phyloP scores from a whole-genome alignment of 2,797 vertebrate genomes.

The Serranus cabrilla region DNA sequence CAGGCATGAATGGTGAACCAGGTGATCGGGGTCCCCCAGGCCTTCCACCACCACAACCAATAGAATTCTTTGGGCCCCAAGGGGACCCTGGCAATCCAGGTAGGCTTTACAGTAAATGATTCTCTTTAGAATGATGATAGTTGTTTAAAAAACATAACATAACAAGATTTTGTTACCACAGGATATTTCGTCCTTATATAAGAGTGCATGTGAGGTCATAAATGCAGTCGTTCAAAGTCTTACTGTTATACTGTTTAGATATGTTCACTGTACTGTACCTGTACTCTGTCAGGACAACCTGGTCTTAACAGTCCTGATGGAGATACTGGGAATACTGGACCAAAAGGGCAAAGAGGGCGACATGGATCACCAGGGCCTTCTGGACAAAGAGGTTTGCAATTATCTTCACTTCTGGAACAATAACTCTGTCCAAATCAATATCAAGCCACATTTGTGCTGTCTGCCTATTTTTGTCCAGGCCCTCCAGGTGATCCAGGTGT shows the following conservation, averaged over 20 bases:
- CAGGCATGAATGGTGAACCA: constrained; percentile 55
- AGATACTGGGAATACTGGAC: constrained; percentile 68
- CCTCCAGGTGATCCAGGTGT: constrained; percentile 63
- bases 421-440: not conserved
- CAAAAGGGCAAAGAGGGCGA: constrained; percentile 63
- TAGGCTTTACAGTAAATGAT: constrained; percentile 16
- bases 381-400: constrained; percentile 70
- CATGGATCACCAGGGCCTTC: constrained; percentile 52
- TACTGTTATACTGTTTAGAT: not conserved
- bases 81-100: constrained; percentile 61
- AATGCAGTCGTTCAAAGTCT: not conserved
- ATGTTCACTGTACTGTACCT: not conserved
- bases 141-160: not conserved
- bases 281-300: constrained; percentile 50
- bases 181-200: not conserved
- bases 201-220: not conserved
- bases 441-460: not conserved
- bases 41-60: rapidly evolving
- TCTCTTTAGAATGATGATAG: not conserved
- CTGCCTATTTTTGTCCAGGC: constrained; percentile 55
- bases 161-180: not conserved
- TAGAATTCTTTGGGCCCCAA: not conserved
- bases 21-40: constrained; percentile 57
- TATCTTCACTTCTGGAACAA: not conserved
- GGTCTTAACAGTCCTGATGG: constrained; percentile 65